These are phyloP conservation scores for Paradisaea rubra DNA, from an alignment of 2,113 vertebrate genomes.

Conservation along the genomic window DNA sequence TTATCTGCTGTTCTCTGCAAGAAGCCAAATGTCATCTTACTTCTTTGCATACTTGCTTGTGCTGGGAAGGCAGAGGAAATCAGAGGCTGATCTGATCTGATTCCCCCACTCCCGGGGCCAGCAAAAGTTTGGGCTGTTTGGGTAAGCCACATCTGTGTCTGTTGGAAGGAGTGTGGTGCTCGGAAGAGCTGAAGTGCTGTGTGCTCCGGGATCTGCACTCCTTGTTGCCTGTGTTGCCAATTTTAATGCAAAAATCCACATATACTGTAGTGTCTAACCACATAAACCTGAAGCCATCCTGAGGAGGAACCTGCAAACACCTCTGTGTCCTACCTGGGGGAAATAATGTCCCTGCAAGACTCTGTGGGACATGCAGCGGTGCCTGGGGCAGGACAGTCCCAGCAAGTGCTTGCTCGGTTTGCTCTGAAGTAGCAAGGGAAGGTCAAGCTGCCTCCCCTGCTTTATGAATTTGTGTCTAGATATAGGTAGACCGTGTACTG, in stretches of 20 bases:
- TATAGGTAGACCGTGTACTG: background rate
- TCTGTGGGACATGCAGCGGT: background rate
- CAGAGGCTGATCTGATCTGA: background rate
- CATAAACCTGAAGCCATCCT: background rate
- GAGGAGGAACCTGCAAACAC: background rate
- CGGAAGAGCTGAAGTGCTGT: fast-evolving
- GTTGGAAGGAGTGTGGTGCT: background rate
- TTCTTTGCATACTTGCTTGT: conserved; percentile 8
- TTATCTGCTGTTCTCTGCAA: conserved; percentile 38
- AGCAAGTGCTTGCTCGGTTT: background rate
- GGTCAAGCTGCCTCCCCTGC: background rate
- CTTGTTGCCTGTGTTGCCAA: background rate
- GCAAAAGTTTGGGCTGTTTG: background rate
- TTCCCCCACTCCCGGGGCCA: background rate
- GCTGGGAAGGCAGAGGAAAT: conserved; percentile 9
- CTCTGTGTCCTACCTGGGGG: background rate
- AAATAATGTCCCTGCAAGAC: background rate
- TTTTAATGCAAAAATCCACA: background rate
- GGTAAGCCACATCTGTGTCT: background rate
- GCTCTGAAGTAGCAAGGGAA: background rate
- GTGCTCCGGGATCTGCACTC: background rate
- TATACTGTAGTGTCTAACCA: background rate
- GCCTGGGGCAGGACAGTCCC: background rate
- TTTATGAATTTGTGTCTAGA: background rate
- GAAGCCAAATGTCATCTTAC: conserved; percentile 28